A percentile compares a stretch with the other conserved stretches of the same genome.
Conservation (phyloP, 2,888 invertebrate species). For the Theodoxus fluviatilis region DNA sequence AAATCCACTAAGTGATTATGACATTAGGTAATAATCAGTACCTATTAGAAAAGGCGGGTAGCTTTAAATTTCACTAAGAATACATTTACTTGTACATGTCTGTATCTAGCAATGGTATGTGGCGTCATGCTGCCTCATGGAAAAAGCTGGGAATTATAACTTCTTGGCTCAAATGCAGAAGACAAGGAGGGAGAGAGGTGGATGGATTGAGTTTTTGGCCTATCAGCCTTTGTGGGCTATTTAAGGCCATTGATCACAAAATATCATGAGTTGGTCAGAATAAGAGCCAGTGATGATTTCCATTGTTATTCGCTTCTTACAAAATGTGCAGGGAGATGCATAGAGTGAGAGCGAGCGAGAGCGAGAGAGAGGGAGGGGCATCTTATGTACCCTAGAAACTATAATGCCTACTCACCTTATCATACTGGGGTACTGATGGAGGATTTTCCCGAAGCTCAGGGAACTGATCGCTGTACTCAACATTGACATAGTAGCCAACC, state of each 20-base stretch:
- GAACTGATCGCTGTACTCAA: constrained; percentile 91
- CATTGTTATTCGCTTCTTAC: neutral
- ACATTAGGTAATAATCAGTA: no score
- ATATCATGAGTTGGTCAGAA: neutral
- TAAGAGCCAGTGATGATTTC: neutral
- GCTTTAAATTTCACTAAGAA: no score
- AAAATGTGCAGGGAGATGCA: neutral
- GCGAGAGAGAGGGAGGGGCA: neutral
- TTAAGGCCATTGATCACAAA: neutral
- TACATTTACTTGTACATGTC: no score
- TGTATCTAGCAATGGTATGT: no score
- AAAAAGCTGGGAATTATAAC: no score
- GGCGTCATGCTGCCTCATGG: no score
- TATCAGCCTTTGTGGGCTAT: neutral
- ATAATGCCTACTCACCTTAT: constrained; percentile 75
- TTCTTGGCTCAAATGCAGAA: no score
- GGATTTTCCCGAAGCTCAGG: constrained; percentile 93
- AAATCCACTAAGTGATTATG: no score
- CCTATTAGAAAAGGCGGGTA: no score
- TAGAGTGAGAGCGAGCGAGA: no score
- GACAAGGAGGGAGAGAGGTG: no score
- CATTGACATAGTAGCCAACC: constrained; percentile 98
- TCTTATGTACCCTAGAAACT: neutral
- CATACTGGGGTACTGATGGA: constrained; percentile 89
- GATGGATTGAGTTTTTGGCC: no score